A percentile compares a stretch with the other conserved stretches of the same genome.
phyloP scores from a whole-genome alignment of 2,113 vertebrate species.

The Monopterus albus region DNA sequence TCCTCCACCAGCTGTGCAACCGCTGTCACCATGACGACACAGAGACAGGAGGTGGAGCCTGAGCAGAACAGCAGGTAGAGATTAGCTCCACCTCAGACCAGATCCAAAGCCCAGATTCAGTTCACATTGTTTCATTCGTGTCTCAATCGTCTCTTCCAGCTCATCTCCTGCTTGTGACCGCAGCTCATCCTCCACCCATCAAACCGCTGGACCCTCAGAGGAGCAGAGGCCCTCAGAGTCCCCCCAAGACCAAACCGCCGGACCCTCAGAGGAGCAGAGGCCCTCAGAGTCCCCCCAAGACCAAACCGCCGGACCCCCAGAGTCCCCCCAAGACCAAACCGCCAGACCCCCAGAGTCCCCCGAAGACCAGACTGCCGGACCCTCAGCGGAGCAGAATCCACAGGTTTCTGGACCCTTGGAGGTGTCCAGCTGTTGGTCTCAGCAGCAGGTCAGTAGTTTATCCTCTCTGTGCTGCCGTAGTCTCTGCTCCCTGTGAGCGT shows the following conservation, averaged over 20 bases:
- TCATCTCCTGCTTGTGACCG: background rate
- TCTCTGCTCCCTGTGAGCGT: too few relatives aligned
- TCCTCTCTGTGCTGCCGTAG: background rate
- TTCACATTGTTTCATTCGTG: background rate
- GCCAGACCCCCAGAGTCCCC: background rate
- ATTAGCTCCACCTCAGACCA: background rate
- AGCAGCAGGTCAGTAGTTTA: conserved; percentile 28
- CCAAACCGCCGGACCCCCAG: background rate
- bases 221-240: background rate
- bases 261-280: background rate
- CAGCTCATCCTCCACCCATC: background rate
- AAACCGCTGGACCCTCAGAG: background rate
- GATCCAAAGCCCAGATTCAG: background rate
- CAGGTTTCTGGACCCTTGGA: background rate
- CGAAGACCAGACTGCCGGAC: background rate
- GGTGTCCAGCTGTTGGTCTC: background rate
- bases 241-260: background rate
- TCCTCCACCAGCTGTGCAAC: conserved; percentile 48
- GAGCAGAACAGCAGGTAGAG: conserved; percentile 44
- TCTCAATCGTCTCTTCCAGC: background rate
- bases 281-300: accelerated
- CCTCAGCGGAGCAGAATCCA: background rate
- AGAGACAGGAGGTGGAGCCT: background rate
- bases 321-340: background rate
- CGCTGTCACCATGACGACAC: background rate